Conservation (phyloP, 2,113 vertebrate genomes). For the Saimiri boliviensis region DNA sequence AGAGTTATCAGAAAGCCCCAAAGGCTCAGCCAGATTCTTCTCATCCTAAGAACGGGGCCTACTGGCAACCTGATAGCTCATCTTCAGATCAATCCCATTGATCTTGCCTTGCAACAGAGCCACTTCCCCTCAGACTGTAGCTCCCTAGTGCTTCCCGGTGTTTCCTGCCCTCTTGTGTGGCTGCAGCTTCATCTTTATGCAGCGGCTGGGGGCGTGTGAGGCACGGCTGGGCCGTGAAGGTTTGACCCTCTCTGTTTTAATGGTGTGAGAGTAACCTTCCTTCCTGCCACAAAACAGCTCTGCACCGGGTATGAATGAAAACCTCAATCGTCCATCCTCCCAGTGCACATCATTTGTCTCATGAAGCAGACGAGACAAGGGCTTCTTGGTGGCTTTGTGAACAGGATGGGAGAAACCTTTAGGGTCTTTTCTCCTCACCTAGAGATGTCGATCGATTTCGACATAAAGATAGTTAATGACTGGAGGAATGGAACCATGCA, state of each 20-base stretch:
- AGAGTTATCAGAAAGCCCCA: conserved; percentile 35
- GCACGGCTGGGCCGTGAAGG: background rate
- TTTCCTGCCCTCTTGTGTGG: background rate
- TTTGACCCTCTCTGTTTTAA: background rate
- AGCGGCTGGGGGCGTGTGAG: background rate
- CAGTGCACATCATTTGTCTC: background rate
- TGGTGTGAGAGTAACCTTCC: background rate
- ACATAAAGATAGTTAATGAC: background rate
- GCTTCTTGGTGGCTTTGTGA: background rate
- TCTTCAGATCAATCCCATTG: conserved; percentile 47
- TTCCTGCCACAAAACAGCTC: conserved; percentile 10
- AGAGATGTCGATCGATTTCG: background rate
- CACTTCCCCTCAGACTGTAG: background rate
- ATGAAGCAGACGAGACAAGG: background rate
- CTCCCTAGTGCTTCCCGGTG: background rate
- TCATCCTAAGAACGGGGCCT: background rate
- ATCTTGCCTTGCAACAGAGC: conserved; percentile 33
- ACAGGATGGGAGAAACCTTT: background rate
- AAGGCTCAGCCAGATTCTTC: conserved; percentile 33
- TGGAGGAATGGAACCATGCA: background rate
- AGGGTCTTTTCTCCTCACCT: background rate
- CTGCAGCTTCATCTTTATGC: background rate
- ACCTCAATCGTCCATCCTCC: background rate
- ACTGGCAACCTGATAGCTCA: background rate
- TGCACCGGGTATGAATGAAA: background rate